Evolutionary conservation across 2,888 invertebrate genomes (phyloP).

Genomic region (Sphaerophoria rueppellii): DNA sequence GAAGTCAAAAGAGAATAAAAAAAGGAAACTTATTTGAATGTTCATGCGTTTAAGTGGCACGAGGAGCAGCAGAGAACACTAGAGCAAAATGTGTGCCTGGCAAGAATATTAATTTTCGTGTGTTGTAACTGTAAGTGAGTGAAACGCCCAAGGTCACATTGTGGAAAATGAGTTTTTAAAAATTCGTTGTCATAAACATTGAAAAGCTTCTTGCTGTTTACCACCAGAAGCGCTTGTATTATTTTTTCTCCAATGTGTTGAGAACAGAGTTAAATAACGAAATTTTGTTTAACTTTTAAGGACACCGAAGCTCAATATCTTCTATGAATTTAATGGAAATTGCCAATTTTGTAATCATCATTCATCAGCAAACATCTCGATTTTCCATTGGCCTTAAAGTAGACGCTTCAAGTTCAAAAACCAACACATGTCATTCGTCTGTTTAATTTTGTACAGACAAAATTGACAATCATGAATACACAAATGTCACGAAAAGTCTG

Average conservation of each 20-base stretch:
- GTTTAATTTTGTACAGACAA: constrained; percentile 19
- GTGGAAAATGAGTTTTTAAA: background rate
- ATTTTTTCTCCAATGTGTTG: too few relatives aligned
- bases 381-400: background rate
- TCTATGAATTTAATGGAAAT: constrained; percentile 19
- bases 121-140: constrained; percentile 34
- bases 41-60: constrained; percentile 58
- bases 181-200: constrained; percentile 31
- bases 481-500: constrained; percentile 30
- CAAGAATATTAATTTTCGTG: constrained; percentile 60
- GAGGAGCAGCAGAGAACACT: constrained; percentile 1
- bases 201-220: constrained; percentile 10
- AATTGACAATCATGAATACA: constrained; percentile 6
- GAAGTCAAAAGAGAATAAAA: constrained; percentile 5
- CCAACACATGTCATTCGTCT: constrained; percentile 1
- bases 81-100: constrained; percentile 22
- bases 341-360: constrained; percentile 51
- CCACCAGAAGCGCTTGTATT: background rate
- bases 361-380: constrained; percentile 17
- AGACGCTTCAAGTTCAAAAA: background rate
- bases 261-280: background rate
- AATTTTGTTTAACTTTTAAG: background rate
- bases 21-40: constrained; percentile 55
- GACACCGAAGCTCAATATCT: background rate
- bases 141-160: constrained; percentile 39